phyloP scores from a whole-genome alignment of 37 sponge, comb jelly and placozoan genomes.

The Sycon ciliatum region DNA sequence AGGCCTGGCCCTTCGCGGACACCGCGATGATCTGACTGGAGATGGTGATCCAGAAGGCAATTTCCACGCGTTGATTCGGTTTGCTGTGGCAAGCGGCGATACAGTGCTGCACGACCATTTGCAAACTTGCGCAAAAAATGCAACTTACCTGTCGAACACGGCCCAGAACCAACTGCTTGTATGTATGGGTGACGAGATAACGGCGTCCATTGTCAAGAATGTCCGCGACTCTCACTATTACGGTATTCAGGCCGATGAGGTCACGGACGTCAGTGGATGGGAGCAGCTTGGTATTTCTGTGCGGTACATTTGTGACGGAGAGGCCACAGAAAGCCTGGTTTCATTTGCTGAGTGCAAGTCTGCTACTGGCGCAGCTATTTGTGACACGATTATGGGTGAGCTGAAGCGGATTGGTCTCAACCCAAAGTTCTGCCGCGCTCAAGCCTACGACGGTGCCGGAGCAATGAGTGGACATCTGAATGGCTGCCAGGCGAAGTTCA shows the following conservation, averaged over 20 bases:
- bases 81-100: slow-evolving; percentile 32
- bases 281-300: slow-evolving; percentile 27
- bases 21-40: slow-evolving; percentile 27
- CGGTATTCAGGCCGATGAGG: slow-evolving; percentile 5
- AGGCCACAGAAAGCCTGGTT: slow-evolving; percentile 14
- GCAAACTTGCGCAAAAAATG: slow-evolving; percentile 25
- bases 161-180: slow-evolving; percentile 35
- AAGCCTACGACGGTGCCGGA: slow-evolving; percentile 35
- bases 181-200: slow-evolving; percentile 3
- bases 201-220: not conserved
- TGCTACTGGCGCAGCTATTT: slow-evolving; percentile 22
- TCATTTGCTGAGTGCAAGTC: slow-evolving; percentile 12
- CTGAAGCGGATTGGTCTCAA: not conserved
- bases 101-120: slow-evolving; percentile 22
- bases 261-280: slow-evolving; percentile 17
- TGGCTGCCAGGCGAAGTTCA: slow-evolving; percentile 13
- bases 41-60: slow-evolving; percentile 28
- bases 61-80: slow-evolving; percentile 27
- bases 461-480: slow-evolving; percentile 17
- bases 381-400: not conserved
- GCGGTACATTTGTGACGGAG: slow-evolving; percentile 15
- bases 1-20: slow-evolving; percentile 39
- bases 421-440: not conserved
- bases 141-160: slow-evolving; percentile 11
- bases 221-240: not conserved